Conservation (phyloP, 2,113 vertebrate genomes). For the Arvicanthis niloticus region DNA sequence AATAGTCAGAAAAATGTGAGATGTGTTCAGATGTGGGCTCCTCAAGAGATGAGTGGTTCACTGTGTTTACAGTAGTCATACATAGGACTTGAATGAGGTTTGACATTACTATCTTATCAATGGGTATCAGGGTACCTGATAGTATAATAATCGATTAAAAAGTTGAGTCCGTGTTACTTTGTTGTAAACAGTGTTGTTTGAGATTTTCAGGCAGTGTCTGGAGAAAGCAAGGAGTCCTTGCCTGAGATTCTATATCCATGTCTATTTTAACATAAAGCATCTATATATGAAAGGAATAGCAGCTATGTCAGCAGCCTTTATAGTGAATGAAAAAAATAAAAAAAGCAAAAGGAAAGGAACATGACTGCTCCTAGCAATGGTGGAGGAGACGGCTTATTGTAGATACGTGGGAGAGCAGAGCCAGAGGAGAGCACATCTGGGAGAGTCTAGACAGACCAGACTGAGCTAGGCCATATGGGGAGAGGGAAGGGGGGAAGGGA, state of each 20-base stretch:
- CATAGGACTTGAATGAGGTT: background rate
- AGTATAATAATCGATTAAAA: background rate
- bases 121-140: background rate
- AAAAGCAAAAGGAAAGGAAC: background rate
- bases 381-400: background rate
- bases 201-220: background rate
- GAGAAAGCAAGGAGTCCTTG: background rate
- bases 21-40: background rate
- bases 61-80: background rate
- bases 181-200: background rate
- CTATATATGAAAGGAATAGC: background rate
- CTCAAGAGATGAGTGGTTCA: background rate
- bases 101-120: background rate
- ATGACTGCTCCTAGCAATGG: background rate
- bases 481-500: background rate
- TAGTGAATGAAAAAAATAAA: background rate
- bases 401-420: background rate
- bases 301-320: background rate
- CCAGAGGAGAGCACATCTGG: background rate
- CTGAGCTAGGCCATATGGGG: background rate
- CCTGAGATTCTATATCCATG: too few relatives aligned
- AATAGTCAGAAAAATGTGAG: background rate
- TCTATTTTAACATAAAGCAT: background rate
- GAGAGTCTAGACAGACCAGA: background rate
- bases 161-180: background rate